These are phyloP conservation scores for Cyphomyrus discorhynchus DNA, from an alignment of 2,113 vertebrate species.

Conservation along the genomic window DNA sequence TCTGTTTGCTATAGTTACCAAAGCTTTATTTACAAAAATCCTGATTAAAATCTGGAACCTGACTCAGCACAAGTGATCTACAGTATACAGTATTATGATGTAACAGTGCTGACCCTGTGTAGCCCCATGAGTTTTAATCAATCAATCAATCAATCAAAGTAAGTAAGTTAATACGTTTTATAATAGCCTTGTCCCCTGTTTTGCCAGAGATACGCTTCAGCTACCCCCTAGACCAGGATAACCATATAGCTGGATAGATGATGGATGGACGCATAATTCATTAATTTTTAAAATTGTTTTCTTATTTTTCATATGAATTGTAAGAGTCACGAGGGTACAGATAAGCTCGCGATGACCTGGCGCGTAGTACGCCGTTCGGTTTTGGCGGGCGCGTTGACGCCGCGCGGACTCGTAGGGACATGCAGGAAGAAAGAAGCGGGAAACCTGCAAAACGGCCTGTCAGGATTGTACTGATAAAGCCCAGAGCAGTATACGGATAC, in stretches of 20 bases:
- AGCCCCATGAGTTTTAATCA: not conserved
- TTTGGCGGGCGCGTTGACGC: not conserved
- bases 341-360: not conserved
- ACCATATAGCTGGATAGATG: not conserved
- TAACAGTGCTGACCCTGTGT: not conserved
- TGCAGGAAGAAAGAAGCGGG: not conserved
- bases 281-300: not conserved
- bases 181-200: not conserved
- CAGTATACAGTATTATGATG: not conserved
- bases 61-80: not conserved
- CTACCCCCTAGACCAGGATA: not conserved
- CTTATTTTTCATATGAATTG: not conserved
- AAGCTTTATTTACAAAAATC: not conserved
- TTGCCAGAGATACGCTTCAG: not conserved
- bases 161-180: too few relatives aligned
- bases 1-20: not conserved
- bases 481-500: not conserved
- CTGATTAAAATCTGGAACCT: not conserved
- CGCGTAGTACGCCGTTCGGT: not conserved
- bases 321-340: not conserved
- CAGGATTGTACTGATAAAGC: not conserved
- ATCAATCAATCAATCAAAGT: too few relatives aligned
- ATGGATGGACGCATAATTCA: not conserved
- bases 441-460: not conserved
- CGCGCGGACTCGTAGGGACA: not conserved